These are phyloP conservation scores for Caenorhabditis virilis DNA, from an alignment of 2,888 invertebrate genomes.

Conservation along the genomic window DNA sequence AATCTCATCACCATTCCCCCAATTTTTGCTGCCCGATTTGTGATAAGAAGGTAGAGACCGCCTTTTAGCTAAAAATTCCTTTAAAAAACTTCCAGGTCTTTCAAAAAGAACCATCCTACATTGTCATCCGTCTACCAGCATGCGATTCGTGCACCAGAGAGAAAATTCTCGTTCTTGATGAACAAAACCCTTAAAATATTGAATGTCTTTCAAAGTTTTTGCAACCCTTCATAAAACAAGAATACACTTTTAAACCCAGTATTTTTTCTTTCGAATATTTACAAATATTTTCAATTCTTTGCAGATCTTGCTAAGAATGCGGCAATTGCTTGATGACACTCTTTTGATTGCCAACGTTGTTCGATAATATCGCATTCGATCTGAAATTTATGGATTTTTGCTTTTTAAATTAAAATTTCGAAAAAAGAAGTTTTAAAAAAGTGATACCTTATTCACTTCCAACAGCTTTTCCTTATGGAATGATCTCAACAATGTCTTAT, in stretches of 20 bases:
- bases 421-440: no score
- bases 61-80: constrained; percentile 1
- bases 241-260: background rate
- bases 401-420: constrained; percentile 6
- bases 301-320: constrained; percentile 71
- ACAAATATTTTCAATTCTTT: constrained; percentile 50
- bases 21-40: constrained; percentile 58
- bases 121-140: constrained; percentile 61
- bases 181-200: constrained; percentile 28
- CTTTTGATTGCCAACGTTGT: constrained; percentile 76
- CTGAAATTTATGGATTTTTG: constrained; percentile 15
- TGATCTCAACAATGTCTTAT: constrained; percentile 78
- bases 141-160: constrained; percentile 59
- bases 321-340: constrained; percentile 76
- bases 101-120: constrained; percentile 59
- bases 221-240: no score
- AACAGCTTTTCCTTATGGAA: constrained; percentile 73
- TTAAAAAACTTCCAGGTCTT: constrained; percentile 35
- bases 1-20: constrained; percentile 16
- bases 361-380: constrained; percentile 77
- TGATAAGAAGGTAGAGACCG: constrained; percentile 47
- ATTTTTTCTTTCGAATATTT: background rate
- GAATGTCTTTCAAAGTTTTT: background rate
- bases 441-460: constrained; percentile 63
- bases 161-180: constrained; percentile 55